A percentile compares a stretch with the other conserved stretches of the same genome.
These are phyloP conservation scores for Cantharis flavilabris DNA, from an alignment of 2,888 invertebrate genomes.

Conservation along the genomic window DNA sequence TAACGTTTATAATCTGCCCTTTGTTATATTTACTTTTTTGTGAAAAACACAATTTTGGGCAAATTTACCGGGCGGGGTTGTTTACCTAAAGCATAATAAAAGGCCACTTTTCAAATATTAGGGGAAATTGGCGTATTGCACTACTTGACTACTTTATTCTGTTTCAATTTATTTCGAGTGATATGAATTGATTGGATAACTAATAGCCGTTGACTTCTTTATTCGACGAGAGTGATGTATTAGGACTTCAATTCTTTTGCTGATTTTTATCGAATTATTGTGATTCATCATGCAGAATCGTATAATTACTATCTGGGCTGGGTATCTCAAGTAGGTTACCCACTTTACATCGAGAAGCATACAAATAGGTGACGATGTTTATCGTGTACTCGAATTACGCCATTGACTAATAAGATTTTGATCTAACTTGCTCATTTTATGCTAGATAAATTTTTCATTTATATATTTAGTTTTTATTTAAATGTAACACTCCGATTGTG, in stretches of 20 bases:
- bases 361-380: background rate
- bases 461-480: no score
- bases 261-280: background rate
- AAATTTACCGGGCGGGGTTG: conserved; percentile 51
- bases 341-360: background rate
- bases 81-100: conserved; percentile 53
- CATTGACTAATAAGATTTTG: background rate
- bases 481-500: no score
- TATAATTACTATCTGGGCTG: background rate
- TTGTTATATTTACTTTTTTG: conserved; percentile 34
- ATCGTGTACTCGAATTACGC: background rate
- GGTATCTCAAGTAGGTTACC: background rate
- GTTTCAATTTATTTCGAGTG: conserved; percentile 15
- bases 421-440: background rate
- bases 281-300: background rate
- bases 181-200: conserved; percentile 22
- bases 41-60: conserved; percentile 37
- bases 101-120: conserved; percentile 42
- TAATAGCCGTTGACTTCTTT: conserved; percentile 19
- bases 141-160: conserved; percentile 19
- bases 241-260: background rate
- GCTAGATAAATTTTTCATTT: background rate
- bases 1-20: conserved; percentile 31
- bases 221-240: background rate
- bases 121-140: conserved; percentile 32